Conservation (phyloP, 2,888 invertebrate genomes). For the Phyto melanocephala region DNA sequence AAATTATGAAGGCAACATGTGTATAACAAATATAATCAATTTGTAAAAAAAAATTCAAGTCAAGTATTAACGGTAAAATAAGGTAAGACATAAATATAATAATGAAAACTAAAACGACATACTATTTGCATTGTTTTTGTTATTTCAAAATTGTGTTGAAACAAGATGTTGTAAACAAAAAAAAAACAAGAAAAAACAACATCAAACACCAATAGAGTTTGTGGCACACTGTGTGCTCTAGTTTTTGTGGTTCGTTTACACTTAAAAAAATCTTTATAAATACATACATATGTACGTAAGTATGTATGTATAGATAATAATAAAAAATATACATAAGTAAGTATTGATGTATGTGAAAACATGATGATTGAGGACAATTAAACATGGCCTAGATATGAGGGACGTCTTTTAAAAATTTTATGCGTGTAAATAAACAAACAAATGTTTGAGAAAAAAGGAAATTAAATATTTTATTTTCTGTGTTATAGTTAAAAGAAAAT, state of each 20-base stretch:
- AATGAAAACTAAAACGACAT: slow-evolving; percentile 21
- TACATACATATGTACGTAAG: too few relatives aligned
- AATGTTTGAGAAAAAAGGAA: background rate
- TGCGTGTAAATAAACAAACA: background rate
- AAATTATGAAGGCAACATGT: background rate
- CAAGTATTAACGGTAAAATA: slow-evolving; percentile 40
- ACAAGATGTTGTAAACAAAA: slow-evolving; percentile 50
- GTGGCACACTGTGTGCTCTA: slow-evolving; percentile 50
- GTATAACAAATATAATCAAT: slow-evolving; percentile 31
- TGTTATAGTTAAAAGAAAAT: too few relatives aligned
- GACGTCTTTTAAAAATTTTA: background rate
- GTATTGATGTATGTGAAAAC: background rate
- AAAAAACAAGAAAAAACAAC: background rate
- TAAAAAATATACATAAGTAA: background rate
- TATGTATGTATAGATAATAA: background rate
- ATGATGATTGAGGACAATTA: slow-evolving; percentile 2
- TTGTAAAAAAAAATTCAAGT: slow-evolving; percentile 53
- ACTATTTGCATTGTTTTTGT: slow-evolving; percentile 20
- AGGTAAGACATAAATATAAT: slow-evolving; percentile 12
- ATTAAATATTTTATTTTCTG: too few relatives aligned
- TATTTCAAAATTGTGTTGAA: slow-evolving; percentile 30
- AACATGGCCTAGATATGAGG: background rate
- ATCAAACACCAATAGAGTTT: slow-evolving; percentile 2
- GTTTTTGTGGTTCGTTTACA: slow-evolving; percentile 49
- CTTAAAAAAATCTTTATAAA: background rate